Conservation (phyloP, 2,113 vertebrate species). For the Damaliscus lunatus region DNA sequence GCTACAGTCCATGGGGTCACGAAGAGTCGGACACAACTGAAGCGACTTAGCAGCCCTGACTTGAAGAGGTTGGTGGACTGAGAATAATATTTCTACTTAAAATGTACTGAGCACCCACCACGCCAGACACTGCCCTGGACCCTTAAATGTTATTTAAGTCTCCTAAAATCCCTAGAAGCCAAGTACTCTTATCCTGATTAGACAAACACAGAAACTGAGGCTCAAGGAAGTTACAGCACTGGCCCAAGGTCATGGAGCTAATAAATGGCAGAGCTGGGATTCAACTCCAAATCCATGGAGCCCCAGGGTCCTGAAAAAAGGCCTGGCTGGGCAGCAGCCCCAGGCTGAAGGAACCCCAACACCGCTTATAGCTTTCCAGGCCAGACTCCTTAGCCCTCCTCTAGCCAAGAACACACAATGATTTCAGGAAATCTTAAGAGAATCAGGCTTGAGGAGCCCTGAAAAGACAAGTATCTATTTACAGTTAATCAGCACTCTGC, state of each 20-base stretch:
- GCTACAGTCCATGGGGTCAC: not conserved
- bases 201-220: slow-evolving; percentile 3
- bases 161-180: slow-evolving; percentile 2
- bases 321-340: not conserved
- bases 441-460: not conserved
- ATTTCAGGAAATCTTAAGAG: slow-evolving; percentile 6
- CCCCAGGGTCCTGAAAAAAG: not conserved
- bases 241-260: not conserved
- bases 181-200: not conserved
- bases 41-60: not conserved
- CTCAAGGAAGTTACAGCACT: not conserved
- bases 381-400: not conserved
- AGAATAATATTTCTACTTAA: slow-evolving; percentile 24
- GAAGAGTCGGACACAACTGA: not conserved
- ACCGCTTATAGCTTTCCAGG: not conserved
- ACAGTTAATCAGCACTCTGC: slow-evolving; percentile 56
- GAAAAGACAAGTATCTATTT: slow-evolving; percentile 43
- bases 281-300: not conserved
- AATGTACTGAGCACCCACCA: not conserved
- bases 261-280: not conserved
- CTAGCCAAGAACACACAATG: not conserved
- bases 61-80: slow-evolving; percentile 28
- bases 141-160: not conserved
- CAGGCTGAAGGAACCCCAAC: not conserved
- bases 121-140: not conserved